These are phyloP conservation scores for Oscheius sp. DNA, from an alignment of 1,140 invertebrate genomes.

Conservation along the genomic window DNA sequence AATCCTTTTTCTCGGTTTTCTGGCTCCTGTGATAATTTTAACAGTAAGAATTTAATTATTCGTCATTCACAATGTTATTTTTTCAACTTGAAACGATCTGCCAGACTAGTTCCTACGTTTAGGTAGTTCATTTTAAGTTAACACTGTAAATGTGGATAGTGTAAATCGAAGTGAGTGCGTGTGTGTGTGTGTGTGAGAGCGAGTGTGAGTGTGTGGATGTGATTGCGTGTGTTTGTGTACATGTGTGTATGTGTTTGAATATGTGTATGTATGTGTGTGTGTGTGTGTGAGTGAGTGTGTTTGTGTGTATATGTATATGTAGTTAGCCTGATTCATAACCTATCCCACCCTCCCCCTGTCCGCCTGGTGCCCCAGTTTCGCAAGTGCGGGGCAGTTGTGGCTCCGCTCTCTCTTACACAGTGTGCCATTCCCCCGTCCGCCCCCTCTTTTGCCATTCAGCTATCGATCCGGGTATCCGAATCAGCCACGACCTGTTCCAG, in stretches of 20 bases:
- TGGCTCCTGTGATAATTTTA: too few relatives aligned
- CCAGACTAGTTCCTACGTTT: too few relatives aligned
- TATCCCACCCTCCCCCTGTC: neutral
- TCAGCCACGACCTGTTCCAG: too few relatives aligned
- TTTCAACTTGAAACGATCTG: too few relatives aligned
- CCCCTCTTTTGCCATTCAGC: constrained; percentile 1
- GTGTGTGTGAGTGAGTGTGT: neutral
- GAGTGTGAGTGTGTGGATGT: too few relatives aligned
- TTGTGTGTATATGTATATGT: neutral
- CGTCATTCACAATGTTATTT: too few relatives aligned
- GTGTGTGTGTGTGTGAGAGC: too few relatives aligned
- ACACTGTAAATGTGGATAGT: too few relatives aligned
- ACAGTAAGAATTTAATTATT: too few relatives aligned
- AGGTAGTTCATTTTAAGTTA: too few relatives aligned
- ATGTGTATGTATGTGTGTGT: neutral
- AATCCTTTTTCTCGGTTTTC: too few relatives aligned
- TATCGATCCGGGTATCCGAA: neutral
- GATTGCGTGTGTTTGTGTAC: neutral
- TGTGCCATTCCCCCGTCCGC: neutral
- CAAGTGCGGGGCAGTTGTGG: neutral
- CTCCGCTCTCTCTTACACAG: neutral
- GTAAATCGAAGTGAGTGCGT: too few relatives aligned
- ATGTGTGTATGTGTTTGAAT: neutral
- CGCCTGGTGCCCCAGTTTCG: neutral
- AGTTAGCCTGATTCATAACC: neutral